Evolutionary conservation across 2,113 vertebrate species (phyloP).

Genomic region (Corydoras maculifer): DNA sequence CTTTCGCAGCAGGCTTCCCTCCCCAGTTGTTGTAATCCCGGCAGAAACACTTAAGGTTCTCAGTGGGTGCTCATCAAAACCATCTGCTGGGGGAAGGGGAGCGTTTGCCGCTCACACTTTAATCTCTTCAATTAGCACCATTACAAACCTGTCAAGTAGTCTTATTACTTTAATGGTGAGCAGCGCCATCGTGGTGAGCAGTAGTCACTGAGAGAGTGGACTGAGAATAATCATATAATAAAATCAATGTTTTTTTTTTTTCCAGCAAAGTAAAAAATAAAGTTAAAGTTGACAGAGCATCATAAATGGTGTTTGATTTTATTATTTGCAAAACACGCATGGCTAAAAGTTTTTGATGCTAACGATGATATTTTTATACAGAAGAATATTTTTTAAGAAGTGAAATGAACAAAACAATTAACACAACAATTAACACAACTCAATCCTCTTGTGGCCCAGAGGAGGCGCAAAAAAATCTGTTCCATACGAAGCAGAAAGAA

Average conservation of each 20-base stretch:
- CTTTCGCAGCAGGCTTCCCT: slow-evolving; percentile 76
- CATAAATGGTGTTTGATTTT: too few species aligned
- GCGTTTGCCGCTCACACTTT: slow-evolving; percentile 67
- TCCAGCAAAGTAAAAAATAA: too few species aligned
- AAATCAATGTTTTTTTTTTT: too few species aligned
- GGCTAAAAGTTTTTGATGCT: too few species aligned
- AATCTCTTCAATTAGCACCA: slow-evolving; percentile 99
- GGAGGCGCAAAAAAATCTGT: too few species aligned
- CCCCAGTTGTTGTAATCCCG: slow-evolving; percentile 95
- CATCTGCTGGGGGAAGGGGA: slow-evolving; percentile 86
- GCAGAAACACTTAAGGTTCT: slow-evolving; percentile 99
- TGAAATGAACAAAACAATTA: too few species aligned
- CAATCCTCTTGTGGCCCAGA: too few species aligned
- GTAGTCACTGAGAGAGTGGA: slow-evolving; percentile 10
- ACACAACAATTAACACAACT: too few species aligned
- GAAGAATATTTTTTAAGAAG: too few species aligned
- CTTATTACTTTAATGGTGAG: slow-evolving; percentile 92
- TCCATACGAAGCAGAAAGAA: background rate
- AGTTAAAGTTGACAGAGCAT: too few species aligned
- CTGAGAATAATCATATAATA: background rate
- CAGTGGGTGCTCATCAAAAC: slow-evolving; percentile 99
- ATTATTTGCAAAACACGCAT: too few species aligned
- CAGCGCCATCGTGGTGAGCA: slow-evolving; percentile 42
- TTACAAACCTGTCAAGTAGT: slow-evolving; percentile 92
- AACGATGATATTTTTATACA: too few species aligned